These are phyloP conservation scores for Drosophila acutilabella DNA, from an alignment of 2,888 invertebrate species.

Conservation along the genomic window DNA sequence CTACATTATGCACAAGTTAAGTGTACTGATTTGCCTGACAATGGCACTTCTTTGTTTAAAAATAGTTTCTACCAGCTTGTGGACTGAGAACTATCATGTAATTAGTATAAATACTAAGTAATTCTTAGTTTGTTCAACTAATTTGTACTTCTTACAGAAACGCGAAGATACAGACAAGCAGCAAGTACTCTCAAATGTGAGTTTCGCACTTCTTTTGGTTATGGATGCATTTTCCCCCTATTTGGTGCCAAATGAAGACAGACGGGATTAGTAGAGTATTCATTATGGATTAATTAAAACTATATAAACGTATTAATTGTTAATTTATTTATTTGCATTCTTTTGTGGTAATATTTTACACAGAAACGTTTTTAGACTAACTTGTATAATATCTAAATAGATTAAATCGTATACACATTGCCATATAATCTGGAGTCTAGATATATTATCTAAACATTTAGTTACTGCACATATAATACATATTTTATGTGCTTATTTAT, in stretches of 20 bases:
- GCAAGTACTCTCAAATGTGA: constrained; percentile 43
- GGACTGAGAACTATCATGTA: constrained; percentile 24
- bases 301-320: constrained; percentile 27
- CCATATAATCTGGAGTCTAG: constrained; percentile 32
- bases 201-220: constrained; percentile 6
- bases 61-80: constrained; percentile 12
- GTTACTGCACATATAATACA: constrained; percentile 56
- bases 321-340: constrained; percentile 35
- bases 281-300: constrained; percentile 22
- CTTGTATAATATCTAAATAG: constrained; percentile 48
- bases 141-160: constrained; percentile 16
- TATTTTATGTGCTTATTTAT: constrained; percentile 16
- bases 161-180: constrained; percentile 27
- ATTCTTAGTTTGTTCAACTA: neutral
- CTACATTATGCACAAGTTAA: constrained; percentile 19
- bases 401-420: constrained; percentile 67
- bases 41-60: constrained; percentile 10
- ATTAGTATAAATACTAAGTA: neutral
- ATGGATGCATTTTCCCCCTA: constrained; percentile 22
- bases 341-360: constrained; percentile 48
- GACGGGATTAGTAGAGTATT: neutral
- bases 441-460: constrained; percentile 45
- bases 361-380: constrained; percentile 45
- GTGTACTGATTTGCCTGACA: constrained; percentile 7
- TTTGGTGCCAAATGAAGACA: constrained; percentile 9